These are phyloP conservation scores for Patella caerulea DNA, from an alignment of 2,888 invertebrate genomes.

Conservation along the genomic window DNA sequence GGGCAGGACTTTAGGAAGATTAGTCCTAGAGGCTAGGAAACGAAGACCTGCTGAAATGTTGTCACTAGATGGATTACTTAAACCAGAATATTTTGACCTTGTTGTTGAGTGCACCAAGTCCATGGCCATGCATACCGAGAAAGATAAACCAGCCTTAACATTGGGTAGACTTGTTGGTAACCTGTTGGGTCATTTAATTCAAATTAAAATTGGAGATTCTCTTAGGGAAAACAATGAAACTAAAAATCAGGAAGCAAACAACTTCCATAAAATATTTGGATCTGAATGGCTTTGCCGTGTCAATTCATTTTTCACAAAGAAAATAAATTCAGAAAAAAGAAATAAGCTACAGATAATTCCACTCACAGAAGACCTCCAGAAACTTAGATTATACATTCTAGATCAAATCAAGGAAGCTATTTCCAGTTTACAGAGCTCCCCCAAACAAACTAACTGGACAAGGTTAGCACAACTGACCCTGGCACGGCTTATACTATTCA, in stretches of 20 bases:
- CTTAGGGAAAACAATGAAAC: background rate
- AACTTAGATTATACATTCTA: background rate
- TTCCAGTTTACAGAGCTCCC: background rate
- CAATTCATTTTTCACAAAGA: background rate
- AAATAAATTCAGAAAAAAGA: background rate
- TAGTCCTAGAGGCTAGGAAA: conserved; percentile 6
- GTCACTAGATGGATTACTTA: background rate
- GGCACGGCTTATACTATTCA: background rate
- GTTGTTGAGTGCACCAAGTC: conserved; percentile 6
- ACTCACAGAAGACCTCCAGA: background rate
- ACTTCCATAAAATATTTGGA: conserved; percentile 3
- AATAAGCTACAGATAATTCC: background rate
- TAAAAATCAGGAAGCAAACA: background rate
- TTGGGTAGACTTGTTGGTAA: background rate
- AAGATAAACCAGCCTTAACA: background rate
- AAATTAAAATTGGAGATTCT: conserved; percentile 3
- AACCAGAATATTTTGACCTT: conserved; percentile 1
- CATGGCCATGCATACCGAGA: background rate
- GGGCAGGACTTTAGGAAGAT: conserved; percentile 1
- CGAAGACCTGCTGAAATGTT: background rate
- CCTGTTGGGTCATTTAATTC: background rate
- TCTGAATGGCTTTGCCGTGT: background rate
- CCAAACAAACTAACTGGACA: background rate
- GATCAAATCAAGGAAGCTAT: background rate
- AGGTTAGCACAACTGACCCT: background rate